These are phyloP conservation scores for Holothuria leucospilota DNA, from an alignment of 53 echinoderm and acorn worm species.

Conservation along the genomic window DNA sequence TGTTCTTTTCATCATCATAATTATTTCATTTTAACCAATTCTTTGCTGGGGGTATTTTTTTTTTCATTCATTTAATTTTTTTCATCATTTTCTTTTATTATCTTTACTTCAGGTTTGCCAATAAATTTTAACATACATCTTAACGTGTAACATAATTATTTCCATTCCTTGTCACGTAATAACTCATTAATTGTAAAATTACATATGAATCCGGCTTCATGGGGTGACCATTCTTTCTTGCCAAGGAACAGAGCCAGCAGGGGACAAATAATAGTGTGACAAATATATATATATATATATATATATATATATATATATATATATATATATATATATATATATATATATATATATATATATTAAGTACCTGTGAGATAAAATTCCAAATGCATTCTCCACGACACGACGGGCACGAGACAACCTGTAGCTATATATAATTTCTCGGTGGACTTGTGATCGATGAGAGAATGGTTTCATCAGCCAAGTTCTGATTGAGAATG, in stretches of 20 bases:
- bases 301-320: too few relatives aligned
- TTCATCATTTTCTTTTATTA: constrained; percentile 21
- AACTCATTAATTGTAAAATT: background rate
- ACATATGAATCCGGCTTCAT: background rate
- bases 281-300: background rate
- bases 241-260: constrained; percentile 21
- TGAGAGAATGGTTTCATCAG: constrained; percentile 47
- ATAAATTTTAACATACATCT: background rate
- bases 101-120: background rate
- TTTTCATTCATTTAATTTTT: background rate
- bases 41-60: background rate
- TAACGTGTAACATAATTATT: background rate
- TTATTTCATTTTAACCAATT: background rate
- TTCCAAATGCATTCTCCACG: constrained; percentile 54
- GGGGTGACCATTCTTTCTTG: constrained; percentile 50
- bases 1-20: background rate
- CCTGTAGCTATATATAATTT: too few relatives aligned
- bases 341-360: too few relatives aligned
- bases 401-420: constrained; percentile 12
- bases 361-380: too few relatives aligned
- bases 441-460: background rate
- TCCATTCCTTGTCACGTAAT: background rate
- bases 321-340: too few relatives aligned
- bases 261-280: constrained; percentile 34
- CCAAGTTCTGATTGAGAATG: constrained; percentile 42